A percentile compares a stretch with the other conserved stretches of the same genome.
These are phyloP conservation scores for Zootermopsis nevadensis DNA, from an alignment of 2,888 invertebrate genomes.

Conservation along the genomic window DNA sequence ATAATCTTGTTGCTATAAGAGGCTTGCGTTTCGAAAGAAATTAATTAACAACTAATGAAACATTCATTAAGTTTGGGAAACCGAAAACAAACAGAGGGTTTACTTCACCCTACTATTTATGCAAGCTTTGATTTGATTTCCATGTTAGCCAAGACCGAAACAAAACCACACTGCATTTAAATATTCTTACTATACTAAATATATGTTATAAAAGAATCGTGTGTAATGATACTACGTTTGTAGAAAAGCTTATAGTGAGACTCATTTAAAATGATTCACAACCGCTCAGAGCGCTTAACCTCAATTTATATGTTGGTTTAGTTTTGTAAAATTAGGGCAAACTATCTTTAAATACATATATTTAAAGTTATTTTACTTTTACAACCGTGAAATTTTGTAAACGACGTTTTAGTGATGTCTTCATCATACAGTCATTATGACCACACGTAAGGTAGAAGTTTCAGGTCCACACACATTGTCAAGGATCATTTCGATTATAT, in stretches of 20 bases:
- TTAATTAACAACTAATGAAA: conserved; percentile 14
- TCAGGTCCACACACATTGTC: no score
- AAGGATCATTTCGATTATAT: no score
- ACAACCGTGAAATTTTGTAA: no score
- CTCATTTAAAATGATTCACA: neutral
- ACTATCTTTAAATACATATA: neutral
- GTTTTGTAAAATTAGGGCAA: conserved; percentile 45
- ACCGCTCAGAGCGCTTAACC: neutral
- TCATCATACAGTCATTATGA: neutral
- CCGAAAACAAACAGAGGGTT: no score
- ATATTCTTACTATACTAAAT: neutral
- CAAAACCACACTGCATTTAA: neutral
- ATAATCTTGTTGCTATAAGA: neutral
- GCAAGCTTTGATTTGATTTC: neutral
- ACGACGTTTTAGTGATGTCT: neutral
- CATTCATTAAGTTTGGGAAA: neutral
- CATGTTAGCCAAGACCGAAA: neutral
- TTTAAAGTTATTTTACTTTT: neutral
- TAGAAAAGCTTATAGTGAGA: neutral
- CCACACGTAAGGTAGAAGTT: neutral
- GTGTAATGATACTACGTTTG: neutral
- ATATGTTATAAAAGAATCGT: neutral
- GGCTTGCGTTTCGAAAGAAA: neutral
- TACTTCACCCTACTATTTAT: no score
- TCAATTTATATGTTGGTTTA: neutral